Base-by-base conservation (phyloP, 2,888 invertebrate species). In the Zhuqinia jingwanae region DNA sequence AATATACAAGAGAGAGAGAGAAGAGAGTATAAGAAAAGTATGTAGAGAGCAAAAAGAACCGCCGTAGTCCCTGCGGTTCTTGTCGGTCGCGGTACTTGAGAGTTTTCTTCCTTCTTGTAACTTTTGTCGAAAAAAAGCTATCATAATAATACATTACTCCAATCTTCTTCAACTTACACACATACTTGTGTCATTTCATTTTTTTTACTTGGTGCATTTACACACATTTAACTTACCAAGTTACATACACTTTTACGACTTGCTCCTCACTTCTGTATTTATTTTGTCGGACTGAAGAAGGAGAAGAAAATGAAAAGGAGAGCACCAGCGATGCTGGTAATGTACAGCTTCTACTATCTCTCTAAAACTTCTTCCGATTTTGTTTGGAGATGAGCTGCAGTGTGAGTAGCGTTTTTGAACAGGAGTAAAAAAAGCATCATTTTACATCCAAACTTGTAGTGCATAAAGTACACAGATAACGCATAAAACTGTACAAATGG, bases 231-330 rank as follows among this genome's bases (percentile, higher is more conserved):
- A 53, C 30, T 81, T 60, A 60, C 75, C 53, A 45, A 65, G 50
- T 68, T 76, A 83, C 83, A 83, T 83, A 68, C 76, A 65, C 45
- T 83, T 83, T 83, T 83, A 83, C 77, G 83, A 68, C 65, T 77
- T 83, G 42, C 65, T 77, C 76, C 83, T 63, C 83, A 83, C 83
- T 77, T 83, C 83, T 83, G 83, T 68, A 75, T 68, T 75, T 83
- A 30, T 76, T 73, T 76, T 53, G 68, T n/a, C 45, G 68, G 47
- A 13, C 2, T 47, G 15, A 1, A 13, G 58, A 20, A 58, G 17
- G 20, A 2, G 20, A 58, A 58, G 17, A 58, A 65, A 36, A 2
- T 36, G n/a, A n/a, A 10, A 27, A 8, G 50, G 27, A 76, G 58
- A 75, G 53, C 25, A 15, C 6, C 17, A 45, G 45, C 17, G 20